Evolutionary conservation across 2,113 vertebrate species (phyloP).

Genomic region (Nesogale talazaci): DNA sequence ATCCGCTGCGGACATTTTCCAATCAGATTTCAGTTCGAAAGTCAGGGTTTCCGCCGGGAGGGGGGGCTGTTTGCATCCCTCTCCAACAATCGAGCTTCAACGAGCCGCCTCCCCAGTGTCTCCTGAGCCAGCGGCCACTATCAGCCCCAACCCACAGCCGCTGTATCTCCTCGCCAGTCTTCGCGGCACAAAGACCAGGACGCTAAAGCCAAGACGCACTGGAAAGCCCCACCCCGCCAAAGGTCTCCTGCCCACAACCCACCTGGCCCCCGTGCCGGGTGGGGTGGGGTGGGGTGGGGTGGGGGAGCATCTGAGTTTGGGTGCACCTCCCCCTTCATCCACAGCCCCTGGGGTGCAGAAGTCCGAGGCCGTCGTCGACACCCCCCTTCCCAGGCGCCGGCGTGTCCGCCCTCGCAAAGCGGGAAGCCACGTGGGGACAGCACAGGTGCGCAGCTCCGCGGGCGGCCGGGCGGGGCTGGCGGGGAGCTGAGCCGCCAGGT

Average conservation of each 20-base stretch:
- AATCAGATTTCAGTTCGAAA: background rate
- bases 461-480: background rate
- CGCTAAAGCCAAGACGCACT: background rate
- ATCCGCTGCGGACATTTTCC: slow-evolving; percentile 17
- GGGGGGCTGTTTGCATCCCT: background rate
- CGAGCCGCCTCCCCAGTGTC: background rate
- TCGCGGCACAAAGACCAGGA: background rate
- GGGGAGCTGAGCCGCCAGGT: background rate
- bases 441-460: background rate
- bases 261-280: background rate
- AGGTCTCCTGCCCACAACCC: background rate
- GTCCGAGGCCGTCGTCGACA: background rate
- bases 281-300: too few relatives aligned
- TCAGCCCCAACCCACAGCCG: background rate
- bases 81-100: background rate
- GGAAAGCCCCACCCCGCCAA: background rate
- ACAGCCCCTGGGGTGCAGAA: background rate
- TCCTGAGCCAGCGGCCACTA: background rate
- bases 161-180: background rate
- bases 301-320: background rate
- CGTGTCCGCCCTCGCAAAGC: background rate
- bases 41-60: background rate
- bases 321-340: background rate
- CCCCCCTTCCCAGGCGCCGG: background rate
- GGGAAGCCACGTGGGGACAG: background rate